Conservation (phyloP, 1,140 invertebrate species). For the Brachionus angularis region DNA sequence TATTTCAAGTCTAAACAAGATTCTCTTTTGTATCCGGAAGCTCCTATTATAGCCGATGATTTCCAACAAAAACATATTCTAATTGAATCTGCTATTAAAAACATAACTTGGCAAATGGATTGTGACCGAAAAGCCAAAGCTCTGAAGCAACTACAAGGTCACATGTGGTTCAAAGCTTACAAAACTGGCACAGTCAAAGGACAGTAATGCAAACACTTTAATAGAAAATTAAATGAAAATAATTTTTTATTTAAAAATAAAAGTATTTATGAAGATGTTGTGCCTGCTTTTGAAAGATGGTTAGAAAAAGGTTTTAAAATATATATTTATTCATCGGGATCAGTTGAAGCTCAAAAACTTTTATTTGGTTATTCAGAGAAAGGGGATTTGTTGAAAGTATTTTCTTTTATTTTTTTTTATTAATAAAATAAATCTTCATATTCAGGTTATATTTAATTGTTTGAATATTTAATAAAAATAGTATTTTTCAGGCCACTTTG, state of each 20-base stretch:
- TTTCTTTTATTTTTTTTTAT: not conserved
- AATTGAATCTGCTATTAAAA: slow-evolving; percentile 54
- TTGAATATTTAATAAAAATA: no score
- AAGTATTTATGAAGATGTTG: slow-evolving; percentile 81
- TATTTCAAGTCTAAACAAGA: not conserved
- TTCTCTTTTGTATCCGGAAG: no score
- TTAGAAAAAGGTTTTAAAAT: slow-evolving; percentile 65
- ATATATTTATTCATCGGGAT: slow-evolving; percentile 86
- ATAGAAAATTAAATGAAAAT: slow-evolving; percentile 60
- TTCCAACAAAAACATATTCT: slow-evolving; percentile 42
- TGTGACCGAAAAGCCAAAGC: slow-evolving; percentile 72
- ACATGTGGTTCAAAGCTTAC: slow-evolving; percentile 81
- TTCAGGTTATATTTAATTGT: not conserved
- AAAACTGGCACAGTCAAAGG: slow-evolving; percentile 70
- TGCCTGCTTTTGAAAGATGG: slow-evolving; percentile 69
- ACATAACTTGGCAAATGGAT: slow-evolving; percentile 75
- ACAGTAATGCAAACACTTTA: no score
- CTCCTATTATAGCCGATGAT: not conserved
- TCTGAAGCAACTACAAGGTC: slow-evolving; percentile 79
- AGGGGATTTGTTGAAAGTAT: slow-evolving; percentile 71
- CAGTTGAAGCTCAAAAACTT: slow-evolving; percentile 80
- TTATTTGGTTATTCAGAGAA: slow-evolving; percentile 71
- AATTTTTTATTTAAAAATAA: slow-evolving; percentile 47
- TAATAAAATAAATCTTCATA: not conserved
- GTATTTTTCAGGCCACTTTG: slow-evolving; percentile 75